Evolutionary conservation across 1,140 invertebrate genomes (phyloP).

Genomic region (Dreissena rostriformis): DNA sequence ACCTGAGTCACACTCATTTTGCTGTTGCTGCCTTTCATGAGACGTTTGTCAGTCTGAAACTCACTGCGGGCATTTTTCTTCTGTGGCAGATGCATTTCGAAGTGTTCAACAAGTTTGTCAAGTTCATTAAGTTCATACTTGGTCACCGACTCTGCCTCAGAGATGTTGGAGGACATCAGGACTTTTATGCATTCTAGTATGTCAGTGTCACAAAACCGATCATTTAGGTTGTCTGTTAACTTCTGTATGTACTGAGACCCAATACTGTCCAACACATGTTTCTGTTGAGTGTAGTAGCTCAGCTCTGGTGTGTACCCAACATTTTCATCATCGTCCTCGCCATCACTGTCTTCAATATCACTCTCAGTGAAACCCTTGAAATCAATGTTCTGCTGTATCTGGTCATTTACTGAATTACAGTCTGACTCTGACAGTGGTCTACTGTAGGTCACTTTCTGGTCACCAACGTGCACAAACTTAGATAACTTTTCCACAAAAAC

Average conservation of each 20-base stretch:
- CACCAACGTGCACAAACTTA: background rate
- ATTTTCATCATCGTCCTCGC: background rate
- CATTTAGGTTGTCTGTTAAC: background rate
- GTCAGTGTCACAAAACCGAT: conserved; percentile 12
- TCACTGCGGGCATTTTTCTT: background rate
- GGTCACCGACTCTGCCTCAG: background rate
- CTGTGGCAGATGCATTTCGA: background rate
- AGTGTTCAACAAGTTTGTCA: background rate
- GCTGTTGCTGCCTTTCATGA: background rate
- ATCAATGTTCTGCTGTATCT: background rate
- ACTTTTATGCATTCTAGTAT: conserved; percentile 11
- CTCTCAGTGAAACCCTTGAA: conserved; percentile 12
- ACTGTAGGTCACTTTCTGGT: background rate
- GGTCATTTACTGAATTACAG: background rate
- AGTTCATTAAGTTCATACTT: conserved; percentile 1
- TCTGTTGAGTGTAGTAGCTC: background rate
- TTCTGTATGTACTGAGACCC: background rate
- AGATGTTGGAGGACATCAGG: background rate
- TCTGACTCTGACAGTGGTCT: background rate
- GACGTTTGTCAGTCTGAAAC: background rate
- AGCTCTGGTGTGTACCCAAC: background rate
- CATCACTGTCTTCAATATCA: conserved; percentile 5
- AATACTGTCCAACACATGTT: background rate
- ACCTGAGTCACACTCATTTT: background rate
- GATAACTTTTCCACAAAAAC: conserved; percentile 27